A percentile compares a stretch with the other conserved stretches of the same genome.
phyloP scores from a whole-genome alignment of 2,113 vertebrate genomes.

The Oceanites oceanicus region DNA sequence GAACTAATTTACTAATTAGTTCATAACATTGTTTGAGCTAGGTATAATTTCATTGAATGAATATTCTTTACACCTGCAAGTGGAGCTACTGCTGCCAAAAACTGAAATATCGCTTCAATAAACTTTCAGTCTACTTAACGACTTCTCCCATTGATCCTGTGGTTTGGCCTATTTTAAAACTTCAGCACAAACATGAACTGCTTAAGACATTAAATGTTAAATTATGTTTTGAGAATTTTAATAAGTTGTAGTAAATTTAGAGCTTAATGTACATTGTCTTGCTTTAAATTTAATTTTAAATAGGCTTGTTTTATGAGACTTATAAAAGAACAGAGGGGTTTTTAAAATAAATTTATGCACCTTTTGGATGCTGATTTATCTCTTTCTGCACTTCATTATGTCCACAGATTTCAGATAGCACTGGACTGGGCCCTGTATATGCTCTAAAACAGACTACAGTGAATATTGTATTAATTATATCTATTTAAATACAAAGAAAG shows the following conservation, averaged over 20 bases:
- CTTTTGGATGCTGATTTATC: background rate
- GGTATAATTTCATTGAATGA: background rate
- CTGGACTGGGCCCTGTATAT: background rate
- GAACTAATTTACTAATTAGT: background rate
- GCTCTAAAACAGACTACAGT: background rate
- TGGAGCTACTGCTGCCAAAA: background rate
- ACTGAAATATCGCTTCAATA: background rate
- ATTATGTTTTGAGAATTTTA: background rate
- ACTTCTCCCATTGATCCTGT: background rate
- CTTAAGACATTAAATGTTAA: background rate
- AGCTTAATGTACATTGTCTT: background rate
- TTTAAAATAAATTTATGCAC: background rate
- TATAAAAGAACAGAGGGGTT: rapidly evolving
- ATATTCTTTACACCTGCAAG: background rate
- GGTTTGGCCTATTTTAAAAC: background rate
- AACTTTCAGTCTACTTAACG: background rate
- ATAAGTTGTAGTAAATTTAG: background rate
- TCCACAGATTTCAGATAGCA: background rate
- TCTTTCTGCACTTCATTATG: background rate
- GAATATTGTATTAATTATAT: background rate
- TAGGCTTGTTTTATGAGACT: background rate
- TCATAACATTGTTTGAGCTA: background rate
- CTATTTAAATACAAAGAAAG: background rate
- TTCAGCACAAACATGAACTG: background rate
- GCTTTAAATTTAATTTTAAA: background rate